Evolutionary conservation across 2,113 vertebrate genomes (phyloP), one percentile per base, ranked within the genome.

Genomic region (Anthoscopus minutus): DNA sequence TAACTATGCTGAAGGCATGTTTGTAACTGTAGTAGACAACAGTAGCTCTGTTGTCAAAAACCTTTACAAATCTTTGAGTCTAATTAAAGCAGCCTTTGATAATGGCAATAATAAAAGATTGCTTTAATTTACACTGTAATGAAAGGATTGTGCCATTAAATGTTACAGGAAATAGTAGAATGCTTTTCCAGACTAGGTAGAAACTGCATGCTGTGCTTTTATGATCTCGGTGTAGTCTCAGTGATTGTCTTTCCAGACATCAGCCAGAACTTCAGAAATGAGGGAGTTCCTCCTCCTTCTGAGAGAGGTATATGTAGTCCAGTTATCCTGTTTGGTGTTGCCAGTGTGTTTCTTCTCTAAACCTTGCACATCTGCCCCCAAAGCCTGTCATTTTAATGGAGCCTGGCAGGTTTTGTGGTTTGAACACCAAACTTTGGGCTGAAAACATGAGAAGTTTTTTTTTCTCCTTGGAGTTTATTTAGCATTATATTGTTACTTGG

Each of bases 81-180:
- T 94, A 92, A 92, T 91, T 95, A 86, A 92, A 92, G 89, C 48
- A 92, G 74, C 58, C 61, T 90, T 96, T 92, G 80, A 95, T 95
- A 97, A 95, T 78, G 80, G 81, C 42, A 79, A 91, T 87, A 96
- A 84, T 90, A 96, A 95, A 95, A 84, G 66, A 81, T 88, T 96
- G 81, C 93, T 96, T 96, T 96, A 96, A 96, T 96, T 97, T 93
- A 64, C 62, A 61, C 40, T 81, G 50, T 81, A 93, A 77, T 93
- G 78, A 92, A 89, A 93, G 83, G 38, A 91, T 82, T 44, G 60
- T 80, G 62, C 64, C 42, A 65, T 93, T 78, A 93, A 92, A 93
- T 65, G 21, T 84, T 93, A 45, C 70, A 92, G 92, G 66, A 96
- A 96, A 94, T 66, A 57, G 64, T 13, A 15, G 79, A 88, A 65